Evolutionary conservation across 2,797 vertebrate species (phyloP).

Genomic region (Natrix natrix): DNA sequence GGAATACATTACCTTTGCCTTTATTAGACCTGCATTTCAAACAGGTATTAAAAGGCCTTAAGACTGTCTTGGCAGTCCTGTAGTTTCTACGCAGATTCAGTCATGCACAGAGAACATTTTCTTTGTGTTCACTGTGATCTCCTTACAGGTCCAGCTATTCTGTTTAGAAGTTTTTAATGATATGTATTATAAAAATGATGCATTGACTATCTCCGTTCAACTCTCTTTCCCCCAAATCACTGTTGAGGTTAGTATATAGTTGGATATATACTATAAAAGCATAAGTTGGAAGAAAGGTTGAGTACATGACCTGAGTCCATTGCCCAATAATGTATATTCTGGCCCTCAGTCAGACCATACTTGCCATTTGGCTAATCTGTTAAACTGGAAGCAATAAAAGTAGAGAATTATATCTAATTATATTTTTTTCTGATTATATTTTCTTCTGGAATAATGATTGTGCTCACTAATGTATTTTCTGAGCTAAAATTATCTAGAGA

Average conservation of each 20-base stretch:
- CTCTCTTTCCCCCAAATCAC: neutral
- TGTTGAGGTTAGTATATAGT: neutral
- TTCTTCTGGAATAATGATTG: neutral
- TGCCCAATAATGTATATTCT: neutral
- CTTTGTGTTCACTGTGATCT: neutral
- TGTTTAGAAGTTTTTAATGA: neutral
- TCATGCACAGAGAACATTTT: neutral
- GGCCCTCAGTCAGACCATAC: neutral
- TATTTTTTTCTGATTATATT: neutral
- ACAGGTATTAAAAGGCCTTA: neutral
- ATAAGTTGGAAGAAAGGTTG: neutral
- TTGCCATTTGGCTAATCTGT: neutral
- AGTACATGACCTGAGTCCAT: neutral
- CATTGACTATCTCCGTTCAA: neutral
- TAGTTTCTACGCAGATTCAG: neutral
- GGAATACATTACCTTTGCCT: neutral
- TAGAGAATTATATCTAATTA: neutral
- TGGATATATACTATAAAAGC: neutral
- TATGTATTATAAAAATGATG: neutral
- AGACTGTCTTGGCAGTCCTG: neutral
- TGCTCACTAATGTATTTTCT: fast-evolving
- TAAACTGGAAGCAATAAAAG: neutral
- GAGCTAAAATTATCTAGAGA: neutral
- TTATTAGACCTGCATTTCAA: neutral
- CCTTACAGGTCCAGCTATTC: neutral